Percentiles rank a stretch among this genome's conserved stretches.
These are phyloP conservation scores for Balearica regulorum DNA, from an alignment of 2,797 vertebrate genomes.

Conservation along the genomic window DNA sequence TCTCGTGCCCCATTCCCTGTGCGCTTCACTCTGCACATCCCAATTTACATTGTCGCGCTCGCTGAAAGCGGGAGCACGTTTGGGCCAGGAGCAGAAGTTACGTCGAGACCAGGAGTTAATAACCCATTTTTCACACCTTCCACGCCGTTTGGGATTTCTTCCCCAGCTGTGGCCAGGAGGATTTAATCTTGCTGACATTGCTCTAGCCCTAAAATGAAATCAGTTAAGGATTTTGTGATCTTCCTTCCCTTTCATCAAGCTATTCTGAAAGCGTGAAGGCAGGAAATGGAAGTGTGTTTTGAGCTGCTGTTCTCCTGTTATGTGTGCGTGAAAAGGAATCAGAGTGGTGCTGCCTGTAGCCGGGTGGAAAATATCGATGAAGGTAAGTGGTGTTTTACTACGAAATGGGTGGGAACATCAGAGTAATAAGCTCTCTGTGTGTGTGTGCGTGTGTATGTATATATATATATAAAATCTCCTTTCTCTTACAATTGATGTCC, in stretches of 20 bases:
- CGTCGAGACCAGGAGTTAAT: background rate
- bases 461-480: too few species aligned
- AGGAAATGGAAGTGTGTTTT: background rate
- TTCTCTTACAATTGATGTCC: background rate
- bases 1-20: background rate
- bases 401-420: background rate
- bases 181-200: background rate
- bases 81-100: background rate
- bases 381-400: background rate
- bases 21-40: background rate
- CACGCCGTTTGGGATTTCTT: background rate
- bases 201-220: background rate
- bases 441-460: too few species aligned
- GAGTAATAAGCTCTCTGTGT: background rate
- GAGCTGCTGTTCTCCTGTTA: background rate
- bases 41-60: background rate
- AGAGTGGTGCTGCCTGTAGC: fast-evolving
- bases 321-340: background rate
- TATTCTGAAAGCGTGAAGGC: background rate
- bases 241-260: background rate
- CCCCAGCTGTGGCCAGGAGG: background rate
- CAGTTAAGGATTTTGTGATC: background rate
- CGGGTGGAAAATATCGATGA: background rate
- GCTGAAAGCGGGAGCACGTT: background rate
- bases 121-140: background rate